These are phyloP conservation scores for Argyrosomus japonicus DNA, from an alignment of 2,113 vertebrate genomes.

Conservation along the genomic window DNA sequence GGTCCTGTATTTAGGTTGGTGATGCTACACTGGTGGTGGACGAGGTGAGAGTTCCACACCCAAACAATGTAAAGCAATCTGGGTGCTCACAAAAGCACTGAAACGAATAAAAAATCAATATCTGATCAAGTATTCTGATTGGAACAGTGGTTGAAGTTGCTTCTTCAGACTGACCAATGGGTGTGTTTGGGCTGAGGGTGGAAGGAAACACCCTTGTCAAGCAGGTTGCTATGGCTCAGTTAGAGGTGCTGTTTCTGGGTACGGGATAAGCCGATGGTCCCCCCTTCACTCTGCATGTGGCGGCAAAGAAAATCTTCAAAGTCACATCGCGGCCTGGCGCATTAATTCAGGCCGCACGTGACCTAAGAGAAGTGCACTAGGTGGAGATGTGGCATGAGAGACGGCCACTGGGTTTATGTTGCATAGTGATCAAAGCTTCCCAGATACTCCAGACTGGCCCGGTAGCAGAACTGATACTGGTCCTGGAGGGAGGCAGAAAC, in stretches of 20 bases:
- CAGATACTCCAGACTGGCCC: conserved; percentile 97
- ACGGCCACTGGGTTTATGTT: conserved; percentile 91
- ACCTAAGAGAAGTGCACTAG: conserved; percentile 68
- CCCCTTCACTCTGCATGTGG: conserved; percentile 83
- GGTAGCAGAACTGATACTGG: conserved; percentile 99
- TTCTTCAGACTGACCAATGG: conserved; percentile 82
- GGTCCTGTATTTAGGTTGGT: conserved; percentile 70
- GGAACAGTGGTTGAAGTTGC: conserved; percentile 74
- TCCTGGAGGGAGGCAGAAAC: conserved; percentile 84
- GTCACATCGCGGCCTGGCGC: conserved; percentile 81
- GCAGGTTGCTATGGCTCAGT: conserved; percentile 96
- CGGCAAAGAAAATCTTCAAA: conserved; percentile 84
- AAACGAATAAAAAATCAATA: conserved; percentile 65
- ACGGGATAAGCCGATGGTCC: conserved; percentile 72
- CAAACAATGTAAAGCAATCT: conserved; percentile 70
- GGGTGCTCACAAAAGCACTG: conserved; percentile 73
- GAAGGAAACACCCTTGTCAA: conserved; percentile 89
- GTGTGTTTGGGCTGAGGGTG: conserved; percentile 90
- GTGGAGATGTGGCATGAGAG: conserved; percentile 67
- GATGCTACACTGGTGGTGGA: conserved; percentile 81
- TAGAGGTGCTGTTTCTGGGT: conserved; percentile 90
- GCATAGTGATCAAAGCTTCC: conserved; percentile 99
- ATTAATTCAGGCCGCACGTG: conserved; percentile 54
- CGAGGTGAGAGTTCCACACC: conserved; percentile 75
- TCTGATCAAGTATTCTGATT: conserved; percentile 76